phyloP scores from a whole-genome alignment of 2,888 invertebrate species.

The Crocallis elinguaria region DNA sequence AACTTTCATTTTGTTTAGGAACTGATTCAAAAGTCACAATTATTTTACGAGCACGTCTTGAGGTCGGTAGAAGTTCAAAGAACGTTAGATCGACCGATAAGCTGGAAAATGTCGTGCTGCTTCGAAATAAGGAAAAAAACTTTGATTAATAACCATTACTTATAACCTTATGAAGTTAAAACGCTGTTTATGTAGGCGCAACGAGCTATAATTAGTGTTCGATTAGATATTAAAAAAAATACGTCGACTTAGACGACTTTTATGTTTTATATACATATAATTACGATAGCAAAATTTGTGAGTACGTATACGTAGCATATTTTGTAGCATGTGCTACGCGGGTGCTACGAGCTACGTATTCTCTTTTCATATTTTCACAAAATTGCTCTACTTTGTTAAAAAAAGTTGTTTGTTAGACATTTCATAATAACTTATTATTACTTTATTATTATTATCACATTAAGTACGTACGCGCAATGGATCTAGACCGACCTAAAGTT shows the following conservation, averaged over 20 bases:
- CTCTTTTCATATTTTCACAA: too few relatives aligned
- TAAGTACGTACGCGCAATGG: too few relatives aligned
- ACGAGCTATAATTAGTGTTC: conserved; percentile 21
- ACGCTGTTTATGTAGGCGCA: conserved; percentile 17
- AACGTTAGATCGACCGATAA: conserved; percentile 71
- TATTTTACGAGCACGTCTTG: conserved; percentile 42
- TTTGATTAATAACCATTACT: conserved; percentile 33
- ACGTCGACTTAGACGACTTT: conserved; percentile 5
- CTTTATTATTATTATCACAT: too few relatives aligned
- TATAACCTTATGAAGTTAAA: conserved; percentile 21
- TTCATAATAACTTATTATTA: too few relatives aligned
- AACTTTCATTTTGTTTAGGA: conserved; percentile 39
- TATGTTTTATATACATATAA: conserved; percentile 7
- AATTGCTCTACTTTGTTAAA: too few relatives aligned
- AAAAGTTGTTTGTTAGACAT: too few relatives aligned
- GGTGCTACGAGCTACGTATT: background rate
- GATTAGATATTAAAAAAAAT: conserved; percentile 22
- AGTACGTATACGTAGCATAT: conserved; percentile 1
- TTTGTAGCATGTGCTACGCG: conserved; percentile 6
- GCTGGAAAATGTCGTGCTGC: conserved; percentile 44
- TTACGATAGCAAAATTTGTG: conserved; percentile 5
- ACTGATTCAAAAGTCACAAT: conserved; percentile 46
- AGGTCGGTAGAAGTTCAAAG: conserved; percentile 60
- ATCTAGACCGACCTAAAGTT: too few relatives aligned
- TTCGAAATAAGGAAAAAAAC: conserved; percentile 32